Percentiles rank a stretch among this genome's conserved stretches.
Conservation (phyloP, 2,888 invertebrate species). For the Tipula vernalis region DNA sequence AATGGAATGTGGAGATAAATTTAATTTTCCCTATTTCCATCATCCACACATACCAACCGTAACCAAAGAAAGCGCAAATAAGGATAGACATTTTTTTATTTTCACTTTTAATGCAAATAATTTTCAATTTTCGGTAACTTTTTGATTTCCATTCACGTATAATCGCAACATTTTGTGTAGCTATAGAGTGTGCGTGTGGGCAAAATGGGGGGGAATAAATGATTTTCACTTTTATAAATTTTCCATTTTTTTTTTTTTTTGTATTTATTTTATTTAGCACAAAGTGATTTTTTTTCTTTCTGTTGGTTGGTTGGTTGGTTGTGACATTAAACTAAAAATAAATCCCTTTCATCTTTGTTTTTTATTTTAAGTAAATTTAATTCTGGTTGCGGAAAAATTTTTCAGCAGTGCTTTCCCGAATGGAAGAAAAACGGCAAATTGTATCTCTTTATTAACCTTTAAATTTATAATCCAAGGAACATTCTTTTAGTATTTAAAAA, state of each 20-base stretch:
- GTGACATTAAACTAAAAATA: not conserved
- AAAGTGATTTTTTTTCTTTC: not conserved
- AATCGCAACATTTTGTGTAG: not conserved
- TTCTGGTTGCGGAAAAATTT: not conserved
- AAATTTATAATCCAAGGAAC: not conserved
- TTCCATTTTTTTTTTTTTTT: not conserved
- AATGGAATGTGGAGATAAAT: not conserved
- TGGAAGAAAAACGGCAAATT: not conserved
- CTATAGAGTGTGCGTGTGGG: not conserved
- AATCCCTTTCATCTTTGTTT: not conserved
- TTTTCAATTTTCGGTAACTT: not conserved
- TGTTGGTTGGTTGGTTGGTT: not conserved
- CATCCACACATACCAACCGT: not conserved
- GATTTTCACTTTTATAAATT: not conserved
- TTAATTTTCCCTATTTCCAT: not conserved
- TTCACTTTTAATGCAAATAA: not conserved
- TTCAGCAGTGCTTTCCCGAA: not conserved
- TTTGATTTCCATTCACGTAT: not conserved
- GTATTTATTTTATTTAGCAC: not conserved
- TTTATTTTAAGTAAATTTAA: conserved; percentile 4
- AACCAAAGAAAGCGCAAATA: not conserved
- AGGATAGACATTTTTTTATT: not conserved
- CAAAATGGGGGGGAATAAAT: not conserved
- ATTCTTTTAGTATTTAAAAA: not conserved
- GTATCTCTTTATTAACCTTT: not conserved